phyloP scores from a whole-genome alignment of 2,797 vertebrate species.

The Poeciliopsis gracilis region DNA sequence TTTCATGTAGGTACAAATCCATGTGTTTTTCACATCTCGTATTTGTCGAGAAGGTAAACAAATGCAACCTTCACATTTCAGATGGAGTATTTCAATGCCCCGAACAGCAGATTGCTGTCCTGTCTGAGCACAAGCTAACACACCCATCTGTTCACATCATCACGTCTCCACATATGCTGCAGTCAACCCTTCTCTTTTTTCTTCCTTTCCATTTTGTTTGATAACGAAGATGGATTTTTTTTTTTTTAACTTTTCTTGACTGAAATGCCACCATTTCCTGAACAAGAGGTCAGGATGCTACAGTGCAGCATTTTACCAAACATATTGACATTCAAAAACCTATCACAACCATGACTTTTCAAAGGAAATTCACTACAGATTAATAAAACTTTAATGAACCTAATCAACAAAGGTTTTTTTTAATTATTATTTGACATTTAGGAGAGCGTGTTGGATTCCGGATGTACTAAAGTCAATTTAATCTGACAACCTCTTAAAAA shows the following conservation, averaged over 20 bases:
- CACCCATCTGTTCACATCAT: constrained; percentile 17
- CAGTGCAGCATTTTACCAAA: not conserved
- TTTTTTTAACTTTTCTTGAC: not conserved
- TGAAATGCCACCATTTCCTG: not conserved
- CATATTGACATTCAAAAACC: constrained; percentile 1
- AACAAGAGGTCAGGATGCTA: constrained; percentile 2
- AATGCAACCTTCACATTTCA: constrained; percentile 48
- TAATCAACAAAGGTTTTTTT: constrained; percentile 37
- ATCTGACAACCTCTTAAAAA: not conserved
- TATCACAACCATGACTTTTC: constrained; percentile 21
- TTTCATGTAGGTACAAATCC: constrained; percentile 41
- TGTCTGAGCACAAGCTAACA: constrained; percentile 28
- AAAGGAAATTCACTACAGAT: constrained; percentile 23
- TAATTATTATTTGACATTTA: constrained; percentile 38
- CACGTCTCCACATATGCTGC: constrained; percentile 10
- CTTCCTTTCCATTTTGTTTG: not conserved
- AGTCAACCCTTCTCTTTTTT: constrained; percentile 5
- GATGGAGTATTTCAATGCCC: constrained; percentile 22
- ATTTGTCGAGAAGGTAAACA: constrained; percentile 57
- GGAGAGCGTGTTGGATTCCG: constrained; percentile 15
- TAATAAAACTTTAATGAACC: constrained; percentile 36
- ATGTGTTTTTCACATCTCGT: constrained; percentile 43
- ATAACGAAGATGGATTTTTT: not conserved
- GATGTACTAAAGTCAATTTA: constrained; percentile 21
- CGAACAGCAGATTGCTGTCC: constrained; percentile 23